Percentiles rank a stretch among this genome's conserved stretches.
Evolutionary conservation across 2,888 invertebrate genomes (phyloP).

Genomic region (Andrena bucephala): DNA sequence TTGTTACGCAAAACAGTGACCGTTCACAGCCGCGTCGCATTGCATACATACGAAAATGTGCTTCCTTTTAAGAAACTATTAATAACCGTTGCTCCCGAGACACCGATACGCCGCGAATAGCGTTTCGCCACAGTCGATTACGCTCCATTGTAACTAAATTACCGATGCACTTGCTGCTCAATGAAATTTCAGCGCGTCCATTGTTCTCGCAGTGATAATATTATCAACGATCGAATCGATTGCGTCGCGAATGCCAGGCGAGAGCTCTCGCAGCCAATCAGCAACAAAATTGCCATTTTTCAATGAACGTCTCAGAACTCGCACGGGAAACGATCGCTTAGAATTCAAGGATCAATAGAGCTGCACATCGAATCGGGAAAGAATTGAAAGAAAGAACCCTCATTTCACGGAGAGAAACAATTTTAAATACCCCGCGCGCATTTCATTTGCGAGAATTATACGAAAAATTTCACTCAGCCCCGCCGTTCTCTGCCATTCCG

Average conservation of each 20-base stretch:
- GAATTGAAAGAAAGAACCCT: too few species aligned
- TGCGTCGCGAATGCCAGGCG: not conserved
- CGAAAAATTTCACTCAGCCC: not conserved
- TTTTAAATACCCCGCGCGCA: too few species aligned
- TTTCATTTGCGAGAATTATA: not conserved
- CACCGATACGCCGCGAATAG: not conserved
- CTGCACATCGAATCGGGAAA: too few species aligned
- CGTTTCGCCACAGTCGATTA: conserved; percentile 42
- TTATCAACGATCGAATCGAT: not conserved
- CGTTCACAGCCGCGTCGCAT: conserved; percentile 45
- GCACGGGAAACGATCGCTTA: not conserved
- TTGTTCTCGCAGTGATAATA: conserved; percentile 19
- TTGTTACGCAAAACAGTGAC: conserved; percentile 72
- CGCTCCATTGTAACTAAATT: conserved; percentile 42
- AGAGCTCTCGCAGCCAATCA: not conserved
- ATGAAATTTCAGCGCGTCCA: conserved; percentile 45
- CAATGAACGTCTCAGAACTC: not conserved
- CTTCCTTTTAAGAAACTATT: conserved; percentile 43
- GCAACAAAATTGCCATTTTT: not conserved
- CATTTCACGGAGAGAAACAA: too few species aligned
- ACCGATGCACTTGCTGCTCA: conserved; percentile 21
- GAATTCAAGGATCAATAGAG: not conserved
- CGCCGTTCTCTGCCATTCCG: not conserved
- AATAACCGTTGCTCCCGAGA: conserved; percentile 5
- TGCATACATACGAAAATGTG: conserved; percentile 54